Evolutionary conservation across 2,888 invertebrate genomes (phyloP).

Genomic region (Cheilosia pagana): DNA sequence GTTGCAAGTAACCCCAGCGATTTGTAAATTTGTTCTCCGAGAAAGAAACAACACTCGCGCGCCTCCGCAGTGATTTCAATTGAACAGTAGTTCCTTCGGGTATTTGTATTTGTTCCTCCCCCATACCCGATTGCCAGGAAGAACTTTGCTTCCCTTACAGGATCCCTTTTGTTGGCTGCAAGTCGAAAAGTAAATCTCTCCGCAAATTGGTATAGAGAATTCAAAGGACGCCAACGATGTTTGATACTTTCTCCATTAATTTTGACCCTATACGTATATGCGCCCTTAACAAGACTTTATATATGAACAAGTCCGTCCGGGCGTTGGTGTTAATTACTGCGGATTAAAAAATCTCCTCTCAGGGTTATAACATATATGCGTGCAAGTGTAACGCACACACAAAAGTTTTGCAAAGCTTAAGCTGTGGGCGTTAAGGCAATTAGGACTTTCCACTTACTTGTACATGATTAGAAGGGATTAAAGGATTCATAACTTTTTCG

Average conservation of each 20-base stretch:
- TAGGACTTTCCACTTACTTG: constrained; percentile 28
- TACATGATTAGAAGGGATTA: constrained; percentile 33
- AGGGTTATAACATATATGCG: not conserved
- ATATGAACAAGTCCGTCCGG: constrained; percentile 1
- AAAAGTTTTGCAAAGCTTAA: not conserved
- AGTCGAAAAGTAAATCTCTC: constrained; percentile 37
- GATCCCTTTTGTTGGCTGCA: not conserved
- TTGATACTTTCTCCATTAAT: constrained; percentile 40
- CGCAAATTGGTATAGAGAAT: constrained; percentile 39
- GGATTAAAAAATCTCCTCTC: constrained; percentile 14
- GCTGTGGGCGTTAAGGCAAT: constrained; percentile 29
- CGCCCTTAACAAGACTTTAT: not conserved
- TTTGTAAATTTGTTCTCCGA: too few species aligned
- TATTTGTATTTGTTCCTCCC: constrained; percentile 54
- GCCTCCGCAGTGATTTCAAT: constrained; percentile 13
- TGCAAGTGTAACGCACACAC: constrained; percentile 1
- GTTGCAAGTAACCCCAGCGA: too few species aligned
- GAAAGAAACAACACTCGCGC: too few species aligned
- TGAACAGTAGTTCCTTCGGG: constrained; percentile 45
- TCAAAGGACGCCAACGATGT: constrained; percentile 18
- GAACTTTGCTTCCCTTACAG: constrained; percentile 26
- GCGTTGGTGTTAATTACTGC: constrained; percentile 19
- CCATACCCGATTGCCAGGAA: not conserved
- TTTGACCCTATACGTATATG: constrained; percentile 12
- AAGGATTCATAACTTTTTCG: constrained; percentile 35